phyloP scores from a whole-genome alignment of 2,797 vertebrate genomes.

The Tragopan temminckii region DNA sequence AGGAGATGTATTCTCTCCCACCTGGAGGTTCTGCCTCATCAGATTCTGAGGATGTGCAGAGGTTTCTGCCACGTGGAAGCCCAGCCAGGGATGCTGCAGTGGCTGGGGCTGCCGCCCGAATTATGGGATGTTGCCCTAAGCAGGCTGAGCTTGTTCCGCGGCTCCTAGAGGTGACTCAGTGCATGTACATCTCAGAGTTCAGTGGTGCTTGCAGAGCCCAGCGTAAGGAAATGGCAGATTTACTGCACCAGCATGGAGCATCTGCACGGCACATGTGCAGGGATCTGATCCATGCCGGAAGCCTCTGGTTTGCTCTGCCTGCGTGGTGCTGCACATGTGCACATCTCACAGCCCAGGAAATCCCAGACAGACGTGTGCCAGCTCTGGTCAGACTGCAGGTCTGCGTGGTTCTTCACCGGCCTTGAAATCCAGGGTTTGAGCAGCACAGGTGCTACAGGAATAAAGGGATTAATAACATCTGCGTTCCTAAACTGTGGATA shows the following conservation, averaged over 20 bases:
- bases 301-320: background rate
- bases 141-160: background rate
- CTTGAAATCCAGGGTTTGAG: background rate
- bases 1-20: background rate
- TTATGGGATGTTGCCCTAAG: fast-evolving
- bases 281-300: slow-evolving; percentile 18
- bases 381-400: background rate
- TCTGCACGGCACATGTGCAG: slow-evolving; percentile 64
- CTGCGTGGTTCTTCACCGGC: background rate
- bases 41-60: background rate
- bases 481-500: background rate
- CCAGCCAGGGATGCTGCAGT: fast-evolving
- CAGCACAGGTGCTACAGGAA: slow-evolving; percentile 5
- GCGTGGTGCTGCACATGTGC: background rate
- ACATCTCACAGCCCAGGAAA: background rate
- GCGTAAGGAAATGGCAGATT: slow-evolving; percentile 43
- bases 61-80: background rate
- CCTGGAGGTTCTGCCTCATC: background rate
- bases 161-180: background rate
- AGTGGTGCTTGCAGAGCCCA: background rate
- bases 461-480: slow-evolving; percentile 7
- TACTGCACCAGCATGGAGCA: slow-evolving; percentile 27
- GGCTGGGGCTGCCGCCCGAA: background rate
- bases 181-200: background rate
- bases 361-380: background rate